These are phyloP conservation scores for Acyrthosiphon pisum DNA, from an alignment of 1,140 invertebrate species.

Conservation along the genomic window DNA sequence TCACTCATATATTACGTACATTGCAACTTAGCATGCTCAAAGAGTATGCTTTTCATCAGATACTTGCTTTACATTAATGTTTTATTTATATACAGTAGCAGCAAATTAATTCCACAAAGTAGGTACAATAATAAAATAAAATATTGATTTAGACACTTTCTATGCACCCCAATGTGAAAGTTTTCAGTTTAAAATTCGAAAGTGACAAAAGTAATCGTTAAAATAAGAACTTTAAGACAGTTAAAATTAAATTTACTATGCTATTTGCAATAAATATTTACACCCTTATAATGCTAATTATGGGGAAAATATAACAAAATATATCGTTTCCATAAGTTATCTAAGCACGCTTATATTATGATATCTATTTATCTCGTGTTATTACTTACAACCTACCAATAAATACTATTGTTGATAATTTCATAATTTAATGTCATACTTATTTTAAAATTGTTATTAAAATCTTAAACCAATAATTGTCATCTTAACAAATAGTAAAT, in stretches of 20 bases:
- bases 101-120: slow-evolving; percentile 2
- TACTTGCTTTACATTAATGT: slow-evolving; percentile 14
- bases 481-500: too few relatives aligned
- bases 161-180: slow-evolving; percentile 37
- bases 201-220: background rate
- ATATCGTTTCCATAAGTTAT: background rate
- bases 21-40: background rate
- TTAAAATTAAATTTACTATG: background rate
- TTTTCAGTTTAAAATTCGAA: background rate
- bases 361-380: background rate
- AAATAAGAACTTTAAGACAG: background rate
- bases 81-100: slow-evolving; percentile 22
- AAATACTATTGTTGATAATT: background rate
- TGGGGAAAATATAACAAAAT: background rate
- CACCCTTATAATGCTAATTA: background rate
- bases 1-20: background rate
- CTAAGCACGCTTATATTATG: background rate
- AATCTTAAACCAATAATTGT: background rate
- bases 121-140: background rate
- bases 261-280: background rate
- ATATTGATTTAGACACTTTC: slow-evolving; percentile 33
- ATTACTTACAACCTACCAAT: background rate
- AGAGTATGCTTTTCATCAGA: background rate
- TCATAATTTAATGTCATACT: background rate
- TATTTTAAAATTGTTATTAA: background rate